Base-by-base conservation (phyloP, 2,888 invertebrate genomes). In the Phania funesta region DNA sequence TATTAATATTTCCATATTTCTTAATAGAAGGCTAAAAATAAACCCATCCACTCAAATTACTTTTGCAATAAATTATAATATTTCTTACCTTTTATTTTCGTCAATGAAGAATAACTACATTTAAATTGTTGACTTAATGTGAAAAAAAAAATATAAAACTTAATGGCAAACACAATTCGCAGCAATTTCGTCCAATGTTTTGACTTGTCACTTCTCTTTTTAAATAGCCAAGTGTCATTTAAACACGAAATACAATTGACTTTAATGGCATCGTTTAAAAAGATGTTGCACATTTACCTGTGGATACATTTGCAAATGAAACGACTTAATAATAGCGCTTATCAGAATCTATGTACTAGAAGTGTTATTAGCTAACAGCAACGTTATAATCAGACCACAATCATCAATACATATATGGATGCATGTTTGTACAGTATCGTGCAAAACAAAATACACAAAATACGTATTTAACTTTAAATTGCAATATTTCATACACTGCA, bases 241-340 rank as follows among this genome's bases (percentile, higher is more conserved):
- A 32, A 52, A 65, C 60, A 62, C 56, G 26, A 60, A 67, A 67
- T 8, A 52, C 54, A 81, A 76, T 81, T 73, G 76, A 73, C 46
- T 81, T 81, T 81, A 77, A 81, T 81, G 71, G 62, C 76, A 44
- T 71, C 75, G 58, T 80, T 76, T 65, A 52, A 52, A 52, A 64
- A 71, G 65, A 68, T 46, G 38, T 41, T 26, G 54, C 54, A 50
- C 22, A 18, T 16, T 38, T 38, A n/a, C 44, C n/a, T n/a, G n/a
- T n/a, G 26, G 26, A 29, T 5, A 48, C 24, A 48, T 22, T 22
- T 41, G 38, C 52, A 79, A 73, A 46, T 74, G 73, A 74, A 70
- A 65, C 64, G 70, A 80, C 60, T 58, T 79, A 73, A 67, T 79
- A 73, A 67, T 68, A 74, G 65, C 54, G 58, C 58, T 79, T 68